Percentiles rank a stretch among this genome's conserved stretches.
Evolutionary conservation across 2,113 vertebrate species (phyloP).

Genomic region (Micronycteris hirsuta): DNA sequence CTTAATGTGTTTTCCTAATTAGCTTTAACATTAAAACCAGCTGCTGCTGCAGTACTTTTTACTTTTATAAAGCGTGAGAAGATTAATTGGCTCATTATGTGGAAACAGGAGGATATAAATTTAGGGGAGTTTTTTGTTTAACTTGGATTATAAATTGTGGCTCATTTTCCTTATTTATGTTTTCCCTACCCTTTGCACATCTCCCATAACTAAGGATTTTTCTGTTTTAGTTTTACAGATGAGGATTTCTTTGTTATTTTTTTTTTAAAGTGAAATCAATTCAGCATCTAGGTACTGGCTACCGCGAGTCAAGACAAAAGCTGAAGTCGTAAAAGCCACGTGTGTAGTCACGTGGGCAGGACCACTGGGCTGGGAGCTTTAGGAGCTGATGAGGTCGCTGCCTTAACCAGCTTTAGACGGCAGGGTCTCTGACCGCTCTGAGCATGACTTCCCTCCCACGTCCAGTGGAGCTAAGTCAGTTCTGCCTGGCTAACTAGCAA

Average conservation of each 20-base stretch:
- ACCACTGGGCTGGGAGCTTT: not conserved
- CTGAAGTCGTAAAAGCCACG: not conserved
- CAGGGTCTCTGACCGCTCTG: not conserved
- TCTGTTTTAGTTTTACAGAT: conserved; percentile 16
- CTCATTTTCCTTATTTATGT: conserved; percentile 71
- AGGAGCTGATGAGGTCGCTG: not conserved
- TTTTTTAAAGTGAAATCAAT: conserved; percentile 47
- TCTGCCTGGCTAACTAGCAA: not conserved
- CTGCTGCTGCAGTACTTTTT: conserved; percentile 62
- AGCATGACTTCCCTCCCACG: not conserved
- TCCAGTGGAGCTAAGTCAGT: not conserved
- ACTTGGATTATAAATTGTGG: conserved; percentile 68
- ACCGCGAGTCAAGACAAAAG: conserved; percentile 19
- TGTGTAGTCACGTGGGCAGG: not conserved
- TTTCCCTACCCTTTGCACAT: conserved; percentile 44
- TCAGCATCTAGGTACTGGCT: not conserved
- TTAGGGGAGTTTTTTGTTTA: conserved; percentile 69
- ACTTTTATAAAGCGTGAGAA: conserved; percentile 70
- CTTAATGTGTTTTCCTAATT: conserved; percentile 75
- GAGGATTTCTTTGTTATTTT: conserved; percentile 44
- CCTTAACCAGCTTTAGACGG: not conserved
- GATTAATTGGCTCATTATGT: conserved; percentile 76
- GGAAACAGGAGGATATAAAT: conserved; percentile 63
- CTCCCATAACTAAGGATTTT: conserved; percentile 24
- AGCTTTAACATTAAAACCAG: conserved; percentile 73